phyloP scores from a whole-genome alignment of 2,113 vertebrate genomes.

The Sceloporus tristichus region DNA sequence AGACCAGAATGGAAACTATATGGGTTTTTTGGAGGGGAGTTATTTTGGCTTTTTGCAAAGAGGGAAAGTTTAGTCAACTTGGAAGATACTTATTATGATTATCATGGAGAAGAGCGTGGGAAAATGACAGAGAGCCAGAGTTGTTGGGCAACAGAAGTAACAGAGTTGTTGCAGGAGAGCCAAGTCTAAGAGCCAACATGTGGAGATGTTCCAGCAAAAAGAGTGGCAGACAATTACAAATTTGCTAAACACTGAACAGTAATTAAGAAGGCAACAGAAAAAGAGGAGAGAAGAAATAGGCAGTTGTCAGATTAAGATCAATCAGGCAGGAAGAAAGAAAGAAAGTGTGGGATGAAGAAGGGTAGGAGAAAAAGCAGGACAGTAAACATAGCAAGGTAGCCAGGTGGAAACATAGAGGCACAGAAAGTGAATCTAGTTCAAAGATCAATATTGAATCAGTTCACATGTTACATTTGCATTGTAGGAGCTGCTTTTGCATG shows the following conservation, averaged over 20 bases:
- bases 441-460: too few species aligned
- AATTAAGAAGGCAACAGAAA: background rate
- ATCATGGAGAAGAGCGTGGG: constrained; percentile 22
- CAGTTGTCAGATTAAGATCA: background rate
- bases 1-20: background rate
- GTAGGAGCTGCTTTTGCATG: background rate
- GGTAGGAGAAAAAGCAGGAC: background rate
- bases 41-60: background rate
- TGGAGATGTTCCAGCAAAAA: constrained; percentile 19
- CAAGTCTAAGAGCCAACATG: constrained; percentile 11
- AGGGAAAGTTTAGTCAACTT: background rate
- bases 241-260: constrained; percentile 19
- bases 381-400: background rate
- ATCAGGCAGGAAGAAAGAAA: background rate
- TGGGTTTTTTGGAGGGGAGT: background rate
- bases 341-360: background rate
- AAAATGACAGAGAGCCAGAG: constrained; percentile 35
- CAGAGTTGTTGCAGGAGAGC: background rate
- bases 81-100: background rate
- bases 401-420: background rate
- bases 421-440: background rate
- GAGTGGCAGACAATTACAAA: constrained; percentile 23
- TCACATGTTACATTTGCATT: background rate
- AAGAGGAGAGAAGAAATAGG: constrained; percentile 17
- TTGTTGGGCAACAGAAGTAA: background rate